Percentiles rank a stretch among this genome's conserved stretches.
phyloP scores from a whole-genome alignment of 2,888 invertebrate genomes.

The Acronicta alni region DNA sequence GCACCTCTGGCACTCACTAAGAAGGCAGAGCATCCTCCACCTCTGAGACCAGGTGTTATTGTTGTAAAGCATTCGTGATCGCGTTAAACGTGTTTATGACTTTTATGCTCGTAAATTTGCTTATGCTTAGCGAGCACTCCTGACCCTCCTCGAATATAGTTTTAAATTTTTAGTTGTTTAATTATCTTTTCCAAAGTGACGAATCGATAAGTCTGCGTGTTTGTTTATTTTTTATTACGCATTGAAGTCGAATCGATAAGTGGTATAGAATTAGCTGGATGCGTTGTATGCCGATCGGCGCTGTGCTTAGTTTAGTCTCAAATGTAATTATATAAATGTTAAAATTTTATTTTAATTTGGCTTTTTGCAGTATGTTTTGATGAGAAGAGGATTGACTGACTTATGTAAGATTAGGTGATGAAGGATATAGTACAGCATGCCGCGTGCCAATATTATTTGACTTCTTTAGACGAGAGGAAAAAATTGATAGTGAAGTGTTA shows the following conservation, averaged over 20 bases:
- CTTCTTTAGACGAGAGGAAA: constrained; percentile 55
- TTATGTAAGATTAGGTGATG: constrained; percentile 76
- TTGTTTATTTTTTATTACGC: constrained; percentile 77
- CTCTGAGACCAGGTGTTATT: constrained; percentile 96
- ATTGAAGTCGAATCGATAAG: constrained; percentile 74
- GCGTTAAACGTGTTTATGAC: constrained; percentile 70
- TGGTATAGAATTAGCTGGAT: constrained; percentile 72
- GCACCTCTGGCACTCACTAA: constrained; percentile 90
- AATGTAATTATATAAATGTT: constrained; percentile 78
- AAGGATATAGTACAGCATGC: constrained; percentile 72
- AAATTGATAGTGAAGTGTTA: constrained; percentile 32
- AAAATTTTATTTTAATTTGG: constrained; percentile 72
- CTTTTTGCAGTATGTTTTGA: constrained; percentile 71
- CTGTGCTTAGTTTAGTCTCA: constrained; percentile 87
- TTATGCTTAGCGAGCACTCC: constrained; percentile 77
- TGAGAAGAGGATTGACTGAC: constrained; percentile 80
- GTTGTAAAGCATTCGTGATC: constrained; percentile 96
- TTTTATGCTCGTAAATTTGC: constrained; percentile 69
- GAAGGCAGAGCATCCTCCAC: constrained; percentile 85
- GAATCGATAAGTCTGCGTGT: constrained; percentile 87
- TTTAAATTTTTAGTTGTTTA: constrained; percentile 84
- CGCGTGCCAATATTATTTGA: constrained; percentile 78
- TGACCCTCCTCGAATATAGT: constrained; percentile 87
- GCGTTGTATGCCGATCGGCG: constrained; percentile 77
- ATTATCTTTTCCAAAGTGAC: constrained; percentile 87